These are phyloP conservation scores for Pollenia labialis DNA, from an alignment of 2,888 invertebrate genomes.

Conservation along the genomic window DNA sequence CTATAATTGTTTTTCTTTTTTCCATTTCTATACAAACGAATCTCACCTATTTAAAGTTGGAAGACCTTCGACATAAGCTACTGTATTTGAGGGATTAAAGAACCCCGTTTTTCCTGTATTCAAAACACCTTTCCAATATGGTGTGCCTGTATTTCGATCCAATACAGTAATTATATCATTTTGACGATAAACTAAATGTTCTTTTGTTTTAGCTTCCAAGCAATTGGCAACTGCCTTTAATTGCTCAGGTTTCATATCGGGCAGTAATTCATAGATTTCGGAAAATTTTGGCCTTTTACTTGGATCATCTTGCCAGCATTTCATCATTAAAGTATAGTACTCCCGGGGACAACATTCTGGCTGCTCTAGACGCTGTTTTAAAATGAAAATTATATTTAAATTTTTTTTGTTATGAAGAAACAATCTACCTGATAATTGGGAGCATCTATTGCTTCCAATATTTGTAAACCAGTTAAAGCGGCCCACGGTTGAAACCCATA, in stretches of 20 bases:
- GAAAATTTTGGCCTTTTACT: conserved; percentile 94
- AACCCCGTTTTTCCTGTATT: conserved; percentile 96
- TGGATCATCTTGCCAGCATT: conserved; percentile 98
- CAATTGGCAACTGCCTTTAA: conserved; percentile 90
- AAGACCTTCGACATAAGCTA: conserved; percentile 90
- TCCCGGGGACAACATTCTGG: conserved; percentile 98
- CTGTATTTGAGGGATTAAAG: conserved; percentile 95
- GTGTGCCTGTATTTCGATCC: conserved; percentile 90
- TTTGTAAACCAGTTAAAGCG: conserved; percentile 96
- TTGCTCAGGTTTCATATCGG: conserved; percentile 95
- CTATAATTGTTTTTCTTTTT: neutral
- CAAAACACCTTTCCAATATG: conserved; percentile 96
- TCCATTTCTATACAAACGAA: neutral
- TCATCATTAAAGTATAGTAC: conserved; percentile 95
- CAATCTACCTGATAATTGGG: conserved; percentile 90
- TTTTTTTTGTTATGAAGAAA: neutral
- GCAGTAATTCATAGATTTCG: conserved; percentile 91
- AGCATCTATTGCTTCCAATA: conserved; percentile 96
- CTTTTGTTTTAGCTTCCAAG: conserved; percentile 85
- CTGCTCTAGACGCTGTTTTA: conserved; percentile 90
- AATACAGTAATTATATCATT: conserved; percentile 97
- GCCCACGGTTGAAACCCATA: conserved; percentile 99
- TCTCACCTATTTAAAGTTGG: conserved; percentile 82
- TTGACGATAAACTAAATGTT: conserved; percentile 92
- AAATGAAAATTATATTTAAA: no score